Conservation (phyloP, 2,888 invertebrate genomes). For the Leptodirus hochenwartii region DNA sequence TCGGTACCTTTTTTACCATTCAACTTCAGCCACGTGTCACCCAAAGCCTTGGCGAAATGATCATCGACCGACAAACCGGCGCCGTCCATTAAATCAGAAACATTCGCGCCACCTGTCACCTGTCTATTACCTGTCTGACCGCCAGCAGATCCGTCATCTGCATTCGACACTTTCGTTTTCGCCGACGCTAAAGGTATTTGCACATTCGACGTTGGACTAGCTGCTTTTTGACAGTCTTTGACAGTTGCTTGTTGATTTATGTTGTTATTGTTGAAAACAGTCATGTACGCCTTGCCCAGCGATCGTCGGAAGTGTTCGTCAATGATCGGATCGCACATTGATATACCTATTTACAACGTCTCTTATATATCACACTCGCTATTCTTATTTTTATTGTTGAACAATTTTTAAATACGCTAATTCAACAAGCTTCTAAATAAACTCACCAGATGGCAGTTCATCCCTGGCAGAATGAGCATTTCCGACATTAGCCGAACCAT, state of each 20-base stretch:
- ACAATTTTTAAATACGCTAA: neutral
- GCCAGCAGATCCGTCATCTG: neutral
- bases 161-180: constrained; percentile 22
- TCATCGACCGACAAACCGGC: constrained; percentile 62
- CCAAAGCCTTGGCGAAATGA: constrained; percentile 79
- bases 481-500: too few relatives aligned
- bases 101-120: constrained; percentile 18
- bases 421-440: too few relatives aligned
- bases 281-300: constrained; percentile 64
- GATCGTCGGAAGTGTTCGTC: constrained; percentile 92
- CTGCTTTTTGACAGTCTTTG: too few relatives aligned
- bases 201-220: constrained; percentile 25
- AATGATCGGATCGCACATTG: constrained; percentile 77
- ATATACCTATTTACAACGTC: constrained; percentile 47
- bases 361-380: neutral
- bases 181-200: constrained; percentile 15
- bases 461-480: constrained; percentile 18
- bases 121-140: constrained; percentile 20
- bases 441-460: constrained; percentile 26
- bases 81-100: constrained; percentile 36
- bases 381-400: neutral
- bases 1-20: too few relatives aligned
- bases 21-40: constrained; percentile 65
- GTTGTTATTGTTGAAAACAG: constrained; percentile 42
- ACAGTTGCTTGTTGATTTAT: constrained; percentile 20